Evolutionary conservation across 2,113 vertebrate genomes (phyloP), one percentile per base, ranked within the genome.

Genomic region (Urocolius indicus): DNA sequence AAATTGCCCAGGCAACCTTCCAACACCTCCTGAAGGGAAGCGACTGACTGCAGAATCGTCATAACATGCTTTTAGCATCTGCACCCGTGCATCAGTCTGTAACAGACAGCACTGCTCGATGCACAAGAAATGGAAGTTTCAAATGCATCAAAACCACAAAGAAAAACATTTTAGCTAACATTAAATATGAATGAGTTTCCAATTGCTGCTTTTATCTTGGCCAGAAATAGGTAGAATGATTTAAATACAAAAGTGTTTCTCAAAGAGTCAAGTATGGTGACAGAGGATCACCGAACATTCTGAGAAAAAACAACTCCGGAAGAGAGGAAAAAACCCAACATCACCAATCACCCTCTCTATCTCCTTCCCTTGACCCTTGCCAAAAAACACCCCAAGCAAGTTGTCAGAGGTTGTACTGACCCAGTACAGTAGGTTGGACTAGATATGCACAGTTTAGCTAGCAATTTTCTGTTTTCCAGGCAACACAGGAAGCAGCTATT

Each of bases 141-240:
- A 86, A 88, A 88, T 52, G 65, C 68, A 90, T 71, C 78, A 51
- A 86, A 95, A 88, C 52, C 85, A 71, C 79, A 86, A 87, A 88
- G 69, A 80, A 89, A 94, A 88, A 84, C 72, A 84, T 78, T 95
- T 93, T 78, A 88, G 72, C 49, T 72, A 32, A 57, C 1, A 1
- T 88, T 96, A 94, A 95, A 95, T 65, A 95, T 76, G 95, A 87
- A 94, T 69, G 91, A 95, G 69, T 73, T 94, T 86, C 76, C 15
- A 0, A 93, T 24, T 65, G 61, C 61, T 80, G 85, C 83, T 93
- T 95, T 94, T 88, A 92, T 88, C 79, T 88, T 77, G 48, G 61
- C 22, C 52, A 92, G 65, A 62, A 95, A 83, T 34, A 82, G 48
- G 69, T 43, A 83, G 72, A 75, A 90, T 43, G 68, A 92, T 91